A percentile compares a stretch with the other conserved stretches of the same genome.
Conservation (phyloP, 2,797 vertebrate genomes). For the Spondyliosoma cantharus region DNA sequence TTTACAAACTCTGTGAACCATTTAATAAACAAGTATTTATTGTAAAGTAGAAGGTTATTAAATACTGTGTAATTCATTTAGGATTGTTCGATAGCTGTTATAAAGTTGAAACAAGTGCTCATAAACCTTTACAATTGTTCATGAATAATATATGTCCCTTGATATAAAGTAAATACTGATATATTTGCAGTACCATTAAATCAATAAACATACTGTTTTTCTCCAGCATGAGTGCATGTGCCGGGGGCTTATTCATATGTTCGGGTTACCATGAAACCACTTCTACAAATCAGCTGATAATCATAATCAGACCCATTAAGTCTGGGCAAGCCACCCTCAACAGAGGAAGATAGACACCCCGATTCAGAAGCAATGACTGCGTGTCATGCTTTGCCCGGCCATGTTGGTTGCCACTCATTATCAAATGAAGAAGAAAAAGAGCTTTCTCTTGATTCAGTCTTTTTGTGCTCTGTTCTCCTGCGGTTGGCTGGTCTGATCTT, state of each 20-base stretch:
- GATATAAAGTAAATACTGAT: background rate
- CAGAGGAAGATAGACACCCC: background rate
- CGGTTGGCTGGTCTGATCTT: background rate
- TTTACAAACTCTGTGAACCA: no score
- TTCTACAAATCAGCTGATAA: slow-evolving; percentile 6
- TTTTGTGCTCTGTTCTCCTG: slow-evolving; percentile 10
- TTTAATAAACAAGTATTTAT: no score
- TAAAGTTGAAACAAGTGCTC: no score
- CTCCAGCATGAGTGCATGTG: background rate
- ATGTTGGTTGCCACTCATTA: background rate
- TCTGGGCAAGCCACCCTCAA: background rate
- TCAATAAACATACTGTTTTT: background rate
- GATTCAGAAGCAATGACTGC: slow-evolving; percentile 5
- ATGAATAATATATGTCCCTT: no score
- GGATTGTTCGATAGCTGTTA: no score
- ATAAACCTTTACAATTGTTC: no score
- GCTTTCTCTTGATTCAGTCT: background rate
- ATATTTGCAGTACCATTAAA: background rate
- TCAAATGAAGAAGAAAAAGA: background rate
- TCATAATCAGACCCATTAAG: slow-evolving; percentile 2
- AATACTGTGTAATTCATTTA: no score
- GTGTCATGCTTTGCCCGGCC: background rate
- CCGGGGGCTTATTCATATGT: background rate
- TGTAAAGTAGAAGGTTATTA: no score
- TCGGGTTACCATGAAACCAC: background rate